These are phyloP conservation scores for Barnardius zonarius DNA, from an alignment of 2,113 vertebrate genomes.

Conservation along the genomic window DNA sequence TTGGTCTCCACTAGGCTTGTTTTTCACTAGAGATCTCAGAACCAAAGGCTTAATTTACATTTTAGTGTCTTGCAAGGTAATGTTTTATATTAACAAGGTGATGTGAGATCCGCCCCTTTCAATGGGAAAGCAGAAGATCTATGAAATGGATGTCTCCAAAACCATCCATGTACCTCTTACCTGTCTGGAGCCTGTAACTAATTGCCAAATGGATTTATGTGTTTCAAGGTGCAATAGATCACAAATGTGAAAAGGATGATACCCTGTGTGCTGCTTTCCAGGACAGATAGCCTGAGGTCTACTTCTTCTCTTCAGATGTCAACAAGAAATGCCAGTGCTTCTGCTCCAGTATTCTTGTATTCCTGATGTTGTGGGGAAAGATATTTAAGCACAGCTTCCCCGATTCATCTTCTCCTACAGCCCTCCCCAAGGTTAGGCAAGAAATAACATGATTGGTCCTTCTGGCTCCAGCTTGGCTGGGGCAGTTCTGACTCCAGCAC, in stretches of 20 bases:
- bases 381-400: not conserved
- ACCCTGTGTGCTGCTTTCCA: not conserved
- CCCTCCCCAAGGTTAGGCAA: slow-evolving; percentile 35
- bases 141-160: not conserved
- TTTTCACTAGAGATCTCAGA: not conserved
- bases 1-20: not conserved
- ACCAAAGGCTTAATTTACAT: not conserved
- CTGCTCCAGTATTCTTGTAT: not conserved
- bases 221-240: not conserved
- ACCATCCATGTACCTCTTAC: not conserved
- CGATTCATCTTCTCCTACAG: slow-evolving; percentile 47
- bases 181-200: not conserved
- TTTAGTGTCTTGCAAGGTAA: not conserved
- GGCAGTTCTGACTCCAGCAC: slow-evolving; percentile 9
- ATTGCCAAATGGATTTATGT: not conserved
- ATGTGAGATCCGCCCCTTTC: not conserved
- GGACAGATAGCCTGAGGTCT: slow-evolving; percentile 12
- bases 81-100: not conserved
- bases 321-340: slow-evolving; percentile 20
- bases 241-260: not conserved
- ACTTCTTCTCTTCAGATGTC: slow-evolving; percentile 18
- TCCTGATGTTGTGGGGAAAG: not conserved
- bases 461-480: slow-evolving; percentile 42
- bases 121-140: not conserved
- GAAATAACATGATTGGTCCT: slow-evolving; percentile 56